Conservation (phyloP, 2,113 vertebrate genomes). For the Riparia riparia region DNA sequence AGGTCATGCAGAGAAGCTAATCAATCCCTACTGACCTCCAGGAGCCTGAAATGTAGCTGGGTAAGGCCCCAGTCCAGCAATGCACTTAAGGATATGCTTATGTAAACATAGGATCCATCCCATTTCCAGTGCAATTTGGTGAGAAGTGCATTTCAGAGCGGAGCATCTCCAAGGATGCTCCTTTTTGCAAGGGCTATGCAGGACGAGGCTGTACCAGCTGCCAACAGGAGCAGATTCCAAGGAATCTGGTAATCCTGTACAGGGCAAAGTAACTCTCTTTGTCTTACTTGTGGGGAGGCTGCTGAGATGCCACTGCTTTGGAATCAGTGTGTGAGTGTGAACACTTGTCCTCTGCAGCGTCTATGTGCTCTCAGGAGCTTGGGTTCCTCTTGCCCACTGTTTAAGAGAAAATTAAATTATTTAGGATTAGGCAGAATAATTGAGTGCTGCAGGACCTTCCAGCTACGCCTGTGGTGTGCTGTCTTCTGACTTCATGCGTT, state of each 20-base stretch:
- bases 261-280: not conserved
- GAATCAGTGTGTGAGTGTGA: not conserved
- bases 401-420: not conserved
- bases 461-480: not conserved
- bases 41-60: not conserved
- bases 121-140: not conserved
- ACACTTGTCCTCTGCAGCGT: not conserved
- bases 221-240: not conserved
- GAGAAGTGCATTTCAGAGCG: not conserved
- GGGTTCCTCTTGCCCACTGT: not conserved
- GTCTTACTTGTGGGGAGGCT: not conserved
- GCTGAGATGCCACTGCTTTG: not conserved
- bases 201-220: not conserved
- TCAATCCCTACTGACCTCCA: constrained; percentile 19
- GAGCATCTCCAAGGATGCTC: not conserved
- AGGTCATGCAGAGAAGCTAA: not conserved
- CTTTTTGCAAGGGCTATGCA: not conserved
- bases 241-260: not conserved
- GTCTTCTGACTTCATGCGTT: not conserved
- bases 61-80: not conserved
- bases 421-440: not conserved
- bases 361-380: not conserved
- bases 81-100: constrained; percentile 34
- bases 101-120: not conserved
- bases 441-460: not conserved